phyloP scores from a whole-genome alignment of 2,113 vertebrate genomes.

The Ursus arctos region DNA sequence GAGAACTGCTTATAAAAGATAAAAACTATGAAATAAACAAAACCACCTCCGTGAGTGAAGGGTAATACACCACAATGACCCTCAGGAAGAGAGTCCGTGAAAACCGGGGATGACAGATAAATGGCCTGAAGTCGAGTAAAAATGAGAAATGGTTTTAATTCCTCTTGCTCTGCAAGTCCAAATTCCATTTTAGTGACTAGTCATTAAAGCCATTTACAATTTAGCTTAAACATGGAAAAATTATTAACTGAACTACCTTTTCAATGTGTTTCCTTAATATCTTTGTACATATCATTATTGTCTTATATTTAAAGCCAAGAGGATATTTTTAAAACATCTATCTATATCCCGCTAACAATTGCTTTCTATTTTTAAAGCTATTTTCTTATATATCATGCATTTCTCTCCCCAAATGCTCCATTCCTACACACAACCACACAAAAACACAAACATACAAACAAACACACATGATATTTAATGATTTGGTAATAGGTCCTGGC shows the following conservation, averaged over 20 bases:
- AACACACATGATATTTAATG: neutral
- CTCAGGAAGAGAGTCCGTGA: neutral
- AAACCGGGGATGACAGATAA: neutral
- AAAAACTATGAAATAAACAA: constrained; percentile 63
- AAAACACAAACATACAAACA: neutral
- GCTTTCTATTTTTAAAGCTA: neutral
- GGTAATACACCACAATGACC: neutral
- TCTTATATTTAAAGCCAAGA: neutral
- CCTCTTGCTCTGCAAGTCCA: neutral
- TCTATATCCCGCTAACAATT: neutral
- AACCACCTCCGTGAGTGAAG: constrained; percentile 60
- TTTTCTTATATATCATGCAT: neutral
- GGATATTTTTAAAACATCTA: neutral
- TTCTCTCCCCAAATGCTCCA: neutral
- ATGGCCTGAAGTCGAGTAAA: neutral
- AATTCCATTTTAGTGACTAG: neutral
- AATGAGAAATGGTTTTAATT: neutral
- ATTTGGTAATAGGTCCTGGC: neutral
- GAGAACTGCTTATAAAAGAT: constrained; percentile 54
- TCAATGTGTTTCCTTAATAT: neutral
- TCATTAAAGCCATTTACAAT: neutral
- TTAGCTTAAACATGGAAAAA: neutral
- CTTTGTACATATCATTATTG: neutral
- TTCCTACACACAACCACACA: neutral
- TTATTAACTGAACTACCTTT: neutral